Evolutionary conservation across 2,888 invertebrate genomes (phyloP).

Genomic region (Agrochola lychnidis): DNA sequence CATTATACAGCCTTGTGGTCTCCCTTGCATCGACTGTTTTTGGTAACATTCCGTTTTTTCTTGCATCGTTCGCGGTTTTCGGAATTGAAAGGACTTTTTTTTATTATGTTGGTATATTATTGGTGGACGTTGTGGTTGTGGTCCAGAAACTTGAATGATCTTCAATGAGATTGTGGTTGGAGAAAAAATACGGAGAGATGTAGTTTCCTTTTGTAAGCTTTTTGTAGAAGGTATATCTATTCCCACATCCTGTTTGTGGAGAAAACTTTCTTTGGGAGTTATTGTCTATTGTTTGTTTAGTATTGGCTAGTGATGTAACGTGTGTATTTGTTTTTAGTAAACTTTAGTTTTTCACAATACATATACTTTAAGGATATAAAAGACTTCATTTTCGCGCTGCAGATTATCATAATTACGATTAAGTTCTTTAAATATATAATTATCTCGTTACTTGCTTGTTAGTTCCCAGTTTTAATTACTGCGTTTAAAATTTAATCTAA

Average conservation of each 20-base stretch:
- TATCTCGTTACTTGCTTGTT: no score
- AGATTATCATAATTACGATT: no score
- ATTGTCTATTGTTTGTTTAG: slow-evolving; percentile 7
- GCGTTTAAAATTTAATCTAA: neutral
- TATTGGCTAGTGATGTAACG: neutral
- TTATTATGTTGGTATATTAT: slow-evolving; percentile 36
- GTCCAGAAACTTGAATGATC: slow-evolving; percentile 41
- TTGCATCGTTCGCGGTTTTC: slow-evolving; percentile 50
- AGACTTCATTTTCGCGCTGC: no score
- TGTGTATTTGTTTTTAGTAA: neutral
- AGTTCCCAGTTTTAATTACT: neutral
- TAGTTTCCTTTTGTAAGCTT: slow-evolving; percentile 30
- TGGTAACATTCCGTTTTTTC: slow-evolving; percentile 63
- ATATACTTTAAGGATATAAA: no score
- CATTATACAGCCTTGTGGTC: slow-evolving; percentile 67
- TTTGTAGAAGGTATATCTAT: slow-evolving; percentile 8
- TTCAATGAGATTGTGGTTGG: slow-evolving; percentile 45
- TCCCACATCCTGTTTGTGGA: slow-evolving; percentile 48
- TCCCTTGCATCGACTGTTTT: slow-evolving; percentile 59
- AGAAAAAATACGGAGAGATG: slow-evolving; percentile 40
- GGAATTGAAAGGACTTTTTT: slow-evolving; percentile 52
- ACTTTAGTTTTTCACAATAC: neutral
- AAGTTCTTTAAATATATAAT: no score
- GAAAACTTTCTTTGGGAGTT: slow-evolving; percentile 17
- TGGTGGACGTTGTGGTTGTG: slow-evolving; percentile 23